Evolutionary conservation across 1,140 invertebrate species (phyloP).

Genomic region (Helicoverpa armigera): DNA sequence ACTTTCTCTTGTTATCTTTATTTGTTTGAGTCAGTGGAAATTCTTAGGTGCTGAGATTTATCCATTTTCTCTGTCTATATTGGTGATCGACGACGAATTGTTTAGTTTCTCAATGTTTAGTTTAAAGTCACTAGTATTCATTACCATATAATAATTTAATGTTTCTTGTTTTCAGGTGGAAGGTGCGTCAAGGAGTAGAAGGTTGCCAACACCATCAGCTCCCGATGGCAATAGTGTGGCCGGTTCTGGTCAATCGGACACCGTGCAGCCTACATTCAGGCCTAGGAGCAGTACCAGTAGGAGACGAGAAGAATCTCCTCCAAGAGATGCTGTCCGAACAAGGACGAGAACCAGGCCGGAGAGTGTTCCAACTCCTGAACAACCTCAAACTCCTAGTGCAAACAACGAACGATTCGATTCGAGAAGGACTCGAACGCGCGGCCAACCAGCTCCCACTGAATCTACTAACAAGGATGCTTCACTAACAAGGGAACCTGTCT

Average conservation of each 20-base stretch:
- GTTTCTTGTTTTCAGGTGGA: conserved; percentile 70
- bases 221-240: conserved; percentile 60
- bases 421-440: conserved; percentile 75
- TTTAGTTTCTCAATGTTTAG: background rate
- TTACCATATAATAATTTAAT: no score
- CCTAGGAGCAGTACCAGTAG: conserved; percentile 66
- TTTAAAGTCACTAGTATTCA: no score
- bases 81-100: background rate
- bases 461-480: conserved; percentile 59
- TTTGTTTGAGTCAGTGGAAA: conserved; percentile 27
- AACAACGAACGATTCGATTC: conserved; percentile 76
- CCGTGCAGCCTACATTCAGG: conserved; percentile 66
- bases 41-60: conserved; percentile 4
- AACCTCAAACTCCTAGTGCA: conserved; percentile 55
- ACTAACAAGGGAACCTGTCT: conserved; percentile 60
- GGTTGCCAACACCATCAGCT: conserved; percentile 61
- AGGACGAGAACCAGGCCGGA: conserved; percentile 67
- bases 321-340: conserved; percentile 59
- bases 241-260: conserved; percentile 60
- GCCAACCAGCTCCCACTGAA: conserved; percentile 62
- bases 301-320: conserved; percentile 67
- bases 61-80: background rate
- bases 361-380: conserved; percentile 57
- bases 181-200: conserved; percentile 69
- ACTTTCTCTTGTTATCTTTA: conserved; percentile 43